Evolutionary conservation across 2,113 vertebrate species (phyloP), one percentile per base, ranked within the genome.

Genomic region (Pithys albifrons): DNA sequence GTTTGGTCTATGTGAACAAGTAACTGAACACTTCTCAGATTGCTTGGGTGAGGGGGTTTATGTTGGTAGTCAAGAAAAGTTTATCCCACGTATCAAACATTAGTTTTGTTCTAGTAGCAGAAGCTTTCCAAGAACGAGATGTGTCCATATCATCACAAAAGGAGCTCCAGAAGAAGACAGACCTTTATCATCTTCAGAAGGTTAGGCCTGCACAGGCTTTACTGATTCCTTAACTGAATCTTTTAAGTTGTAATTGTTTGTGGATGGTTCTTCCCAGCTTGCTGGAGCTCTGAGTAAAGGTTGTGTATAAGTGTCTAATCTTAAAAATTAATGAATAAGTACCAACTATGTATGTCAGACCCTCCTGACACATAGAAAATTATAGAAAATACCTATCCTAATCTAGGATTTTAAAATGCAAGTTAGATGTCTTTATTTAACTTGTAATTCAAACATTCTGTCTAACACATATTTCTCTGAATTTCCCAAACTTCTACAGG

Each of bases 101-200:
- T 4, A 82, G 67, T 96, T 96, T 97, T 96, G 37, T 94, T 93
- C 93, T 90, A 86, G 94, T 83, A 96, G 85, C 78, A 94, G 97
- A 97, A 90, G 86, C 74, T 88, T 94, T 65, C 85, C 97, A 98
- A 78, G 97, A 98, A 66, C 98, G 24, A 85, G 96, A 93, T 72
- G 97, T 97, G 28, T 98, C 98, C 17, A 23, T 88, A 35, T 98
- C 97, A 11, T 97, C 98, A 74, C 96, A 97, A 75, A 99, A 98
- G 94, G 98, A 98, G 31, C 96, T 99, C 52, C 98, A 98, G 92
- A 99, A 98, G 97, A 99, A 99, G 98, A 99, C 99, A 2, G 98
- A 99, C 94, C 98, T 99, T 65, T 99, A 99, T 97, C 98, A 99
- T 72, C 99, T 99, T 95, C 99, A 99, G 93, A 99, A 99, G 99